These are phyloP conservation scores for Crenichthys baileyi DNA, from an alignment of 2,797 vertebrate species.

Conservation along the genomic window DNA sequence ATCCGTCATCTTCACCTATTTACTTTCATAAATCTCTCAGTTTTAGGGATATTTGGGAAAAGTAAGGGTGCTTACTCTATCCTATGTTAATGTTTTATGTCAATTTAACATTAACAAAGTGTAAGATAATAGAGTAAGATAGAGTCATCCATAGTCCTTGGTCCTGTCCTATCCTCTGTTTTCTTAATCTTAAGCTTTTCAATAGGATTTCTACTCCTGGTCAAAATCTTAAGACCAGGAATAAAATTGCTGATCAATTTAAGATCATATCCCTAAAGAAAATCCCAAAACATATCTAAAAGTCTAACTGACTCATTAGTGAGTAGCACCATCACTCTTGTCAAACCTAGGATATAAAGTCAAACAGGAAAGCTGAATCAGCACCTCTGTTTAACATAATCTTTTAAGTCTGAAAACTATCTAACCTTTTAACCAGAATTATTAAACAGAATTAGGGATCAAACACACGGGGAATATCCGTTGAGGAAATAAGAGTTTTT, in stretches of 20 bases:
- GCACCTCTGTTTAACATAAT: not conserved
- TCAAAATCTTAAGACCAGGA: not conserved
- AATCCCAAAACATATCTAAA: too few relatives aligned
- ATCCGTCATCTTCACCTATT: too few relatives aligned
- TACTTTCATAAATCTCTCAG: too few relatives aligned
- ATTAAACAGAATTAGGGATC: conserved; percentile 4
- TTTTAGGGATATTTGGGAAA: too few relatives aligned
- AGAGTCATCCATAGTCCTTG: not conserved
- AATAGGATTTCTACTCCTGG: not conserved
- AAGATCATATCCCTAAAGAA: too few relatives aligned
- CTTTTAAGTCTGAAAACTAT: not conserved
- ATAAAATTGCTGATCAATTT: not conserved
- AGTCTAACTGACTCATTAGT: too few relatives aligned
- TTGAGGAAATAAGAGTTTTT: conserved; percentile 13
- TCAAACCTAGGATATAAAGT: not conserved
- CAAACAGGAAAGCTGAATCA: not conserved
- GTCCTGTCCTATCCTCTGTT: not conserved
- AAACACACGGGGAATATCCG: conserved; percentile 14
- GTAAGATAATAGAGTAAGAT: too few relatives aligned
- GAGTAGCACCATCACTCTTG: too few relatives aligned
- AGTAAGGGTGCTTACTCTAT: too few relatives aligned
- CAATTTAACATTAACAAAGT: too few relatives aligned
- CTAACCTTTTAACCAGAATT: not conserved
- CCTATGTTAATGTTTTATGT: too few relatives aligned
- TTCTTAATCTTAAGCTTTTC: not conserved